These are phyloP conservation scores for Eupeodes corollae DNA, from an alignment of 1,140 invertebrate species.

Conservation along the genomic window DNA sequence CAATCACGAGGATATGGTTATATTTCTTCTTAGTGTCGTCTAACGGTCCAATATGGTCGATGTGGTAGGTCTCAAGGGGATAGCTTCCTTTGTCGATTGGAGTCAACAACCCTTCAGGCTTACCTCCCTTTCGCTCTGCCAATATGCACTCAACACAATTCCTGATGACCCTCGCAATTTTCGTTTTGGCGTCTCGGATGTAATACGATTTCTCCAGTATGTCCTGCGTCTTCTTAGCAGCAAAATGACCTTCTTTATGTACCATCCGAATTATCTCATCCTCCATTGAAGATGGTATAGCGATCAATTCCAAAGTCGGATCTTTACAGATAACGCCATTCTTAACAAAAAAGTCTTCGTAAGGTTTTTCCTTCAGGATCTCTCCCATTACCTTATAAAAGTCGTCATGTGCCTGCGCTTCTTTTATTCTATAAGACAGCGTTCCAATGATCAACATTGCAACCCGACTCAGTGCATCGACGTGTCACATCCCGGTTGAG, in stretches of 20 bases:
- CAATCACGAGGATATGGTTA: too few relatives aligned
- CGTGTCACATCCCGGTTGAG: neutral
- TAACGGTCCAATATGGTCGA: too few relatives aligned
- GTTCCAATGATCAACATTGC: neutral
- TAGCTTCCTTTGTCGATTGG: too few relatives aligned
- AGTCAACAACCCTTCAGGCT: conserved; percentile 12
- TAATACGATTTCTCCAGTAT: neutral
- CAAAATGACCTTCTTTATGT: neutral
- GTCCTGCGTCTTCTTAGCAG: neutral
- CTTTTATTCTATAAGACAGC: neutral
- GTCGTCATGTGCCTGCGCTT: neutral
- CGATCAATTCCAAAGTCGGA: neutral
- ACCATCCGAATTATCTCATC: neutral
- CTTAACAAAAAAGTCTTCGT: neutral
- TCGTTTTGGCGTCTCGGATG: neutral
- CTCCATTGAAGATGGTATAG: neutral
- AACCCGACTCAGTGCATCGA: neutral
- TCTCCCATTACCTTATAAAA: neutral
- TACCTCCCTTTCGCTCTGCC: conserved; percentile 2
- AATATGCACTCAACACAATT: conserved; percentile 8
- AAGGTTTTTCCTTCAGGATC: neutral
- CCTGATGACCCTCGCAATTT: neutral
- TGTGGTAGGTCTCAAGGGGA: too few relatives aligned
- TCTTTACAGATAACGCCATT: neutral
- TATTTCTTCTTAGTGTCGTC: too few relatives aligned